A percentile compares a stretch with the other conserved stretches of the same genome.
Conservation (phyloP, 2,797 vertebrate genomes). For the Enteromius unitaeniatus region DNA sequence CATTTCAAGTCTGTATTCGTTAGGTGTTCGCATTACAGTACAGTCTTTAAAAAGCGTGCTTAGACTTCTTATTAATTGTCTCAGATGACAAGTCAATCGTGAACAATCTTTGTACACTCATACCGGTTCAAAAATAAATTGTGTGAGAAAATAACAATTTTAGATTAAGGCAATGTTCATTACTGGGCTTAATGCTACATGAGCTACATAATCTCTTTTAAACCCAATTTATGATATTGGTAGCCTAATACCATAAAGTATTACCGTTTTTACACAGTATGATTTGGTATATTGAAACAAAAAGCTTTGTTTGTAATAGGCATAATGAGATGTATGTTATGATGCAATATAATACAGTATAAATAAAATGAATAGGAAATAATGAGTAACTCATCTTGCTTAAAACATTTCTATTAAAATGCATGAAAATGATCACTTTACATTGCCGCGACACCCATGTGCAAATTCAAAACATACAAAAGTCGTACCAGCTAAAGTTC, state of each 20-base stretch:
- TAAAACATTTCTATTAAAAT: neutral
- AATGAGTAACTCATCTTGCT: neutral
- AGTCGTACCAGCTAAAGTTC: neutral
- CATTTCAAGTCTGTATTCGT: constrained; percentile 18
- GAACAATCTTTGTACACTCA: neutral
- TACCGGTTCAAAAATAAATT: constrained; percentile 19
- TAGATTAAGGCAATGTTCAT: constrained; percentile 20
- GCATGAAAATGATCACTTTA: neutral
- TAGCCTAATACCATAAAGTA: neutral
- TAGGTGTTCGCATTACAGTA: neutral
- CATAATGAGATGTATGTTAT: neutral
- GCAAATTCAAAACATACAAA: constrained; percentile 2
- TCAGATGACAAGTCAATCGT: neutral
- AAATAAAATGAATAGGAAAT: neutral
- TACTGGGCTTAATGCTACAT: constrained; percentile 9
- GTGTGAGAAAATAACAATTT: neutral
- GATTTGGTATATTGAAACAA: neutral
- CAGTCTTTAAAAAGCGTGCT: neutral
- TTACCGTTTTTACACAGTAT: neutral
- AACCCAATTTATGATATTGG: neutral
- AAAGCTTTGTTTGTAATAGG: neutral
- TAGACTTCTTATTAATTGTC: neutral
- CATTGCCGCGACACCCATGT: neutral
- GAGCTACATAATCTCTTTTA: neutral
- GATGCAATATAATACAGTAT: constrained; percentile 1